Base-by-base conservation (phyloP, 2,888 invertebrate genomes). In the Cephus spinipes region DNA sequence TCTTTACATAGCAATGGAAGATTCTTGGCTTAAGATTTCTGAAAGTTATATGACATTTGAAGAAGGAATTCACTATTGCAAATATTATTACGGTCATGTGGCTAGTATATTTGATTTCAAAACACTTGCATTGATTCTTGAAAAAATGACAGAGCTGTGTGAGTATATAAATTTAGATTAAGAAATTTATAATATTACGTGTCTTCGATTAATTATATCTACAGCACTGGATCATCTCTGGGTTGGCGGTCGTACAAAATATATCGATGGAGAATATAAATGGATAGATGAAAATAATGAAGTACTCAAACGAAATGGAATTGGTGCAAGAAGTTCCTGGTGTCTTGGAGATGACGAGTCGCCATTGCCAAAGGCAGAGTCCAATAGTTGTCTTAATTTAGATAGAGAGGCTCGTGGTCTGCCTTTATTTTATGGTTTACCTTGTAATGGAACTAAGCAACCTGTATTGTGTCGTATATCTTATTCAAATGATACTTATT, bases 351-450 rank as follows among this genome's bases (percentile, higher is more conserved):
- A 80, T 40, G 79, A 83, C 12, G 80, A 77, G 11, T 74, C 75
- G 9, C 36, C 75, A 3, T 73, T 80, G 73, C 80, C 77, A 12
- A 77, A 78, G 33, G 78, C 83, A n/a, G 83, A 85, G 30, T 79
- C 81, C 3, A 74, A 84, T 74, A 79, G 73, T 73, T 85, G 85
- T 30, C 55, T 84, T 68, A 85, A 85, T 76, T 77, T 85, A 12
- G 85, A 84, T 76, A 80, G 82, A 40, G 85, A 85, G 40, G 80
- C 79, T 69, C 80, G 81, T 23, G 82, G 80, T 35, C 78, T 79
- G 36, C 84, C 84, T 11, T 74, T 85, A 23, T 83, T 85, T 11
- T 85, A 85, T 69, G 84, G 83, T 12, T 76, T 84, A 32, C 77
- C 81, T 1, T 84, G 85, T 68, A 82, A 84, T 31, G 71, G 73